Conservation (phyloP, 2,113 vertebrate genomes). For the Triplophysa rosa region DNA sequence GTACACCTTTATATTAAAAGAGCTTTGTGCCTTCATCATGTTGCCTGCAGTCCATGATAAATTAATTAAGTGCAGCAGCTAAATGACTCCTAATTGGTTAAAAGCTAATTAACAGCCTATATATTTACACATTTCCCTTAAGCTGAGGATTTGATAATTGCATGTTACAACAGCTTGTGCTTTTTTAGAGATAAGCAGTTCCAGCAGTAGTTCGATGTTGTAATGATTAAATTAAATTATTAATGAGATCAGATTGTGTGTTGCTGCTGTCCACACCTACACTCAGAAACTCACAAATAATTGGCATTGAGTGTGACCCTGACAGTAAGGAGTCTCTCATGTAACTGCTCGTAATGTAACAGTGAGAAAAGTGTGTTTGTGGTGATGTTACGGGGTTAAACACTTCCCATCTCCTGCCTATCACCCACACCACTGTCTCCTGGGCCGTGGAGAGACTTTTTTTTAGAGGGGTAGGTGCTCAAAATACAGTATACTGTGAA, state of each 20-base stretch:
- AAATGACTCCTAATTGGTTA: conserved; percentile 10
- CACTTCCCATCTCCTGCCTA: not conserved
- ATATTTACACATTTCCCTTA: not conserved
- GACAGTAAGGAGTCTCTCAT: not conserved
- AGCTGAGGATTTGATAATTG: not conserved
- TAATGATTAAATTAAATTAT: too few species aligned
- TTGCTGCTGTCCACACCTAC: too few species aligned
- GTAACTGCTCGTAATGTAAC: not conserved
- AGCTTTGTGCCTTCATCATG: not conserved
- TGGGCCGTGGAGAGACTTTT: too few species aligned
- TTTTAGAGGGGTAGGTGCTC: too few species aligned
- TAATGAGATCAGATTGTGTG: not conserved
- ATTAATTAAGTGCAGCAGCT: conserved; percentile 11
- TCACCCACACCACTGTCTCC: not conserved
- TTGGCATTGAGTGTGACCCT: conserved; percentile 2
- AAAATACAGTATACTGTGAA: too few species aligned
- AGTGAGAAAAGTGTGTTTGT: conserved; percentile 11
- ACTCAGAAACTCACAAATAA: not conserved
- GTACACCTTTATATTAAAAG: too few species aligned
- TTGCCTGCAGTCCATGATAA: conserved; percentile 15
- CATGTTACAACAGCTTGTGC: not conserved
- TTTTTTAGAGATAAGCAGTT: not conserved
- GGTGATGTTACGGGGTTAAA: conserved; percentile 13
- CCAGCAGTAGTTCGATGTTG: not conserved
- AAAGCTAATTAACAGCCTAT: not conserved